Base-by-base conservation (phyloP, 2,797 vertebrate genomes). In the Psittacula derbiana region DNA sequence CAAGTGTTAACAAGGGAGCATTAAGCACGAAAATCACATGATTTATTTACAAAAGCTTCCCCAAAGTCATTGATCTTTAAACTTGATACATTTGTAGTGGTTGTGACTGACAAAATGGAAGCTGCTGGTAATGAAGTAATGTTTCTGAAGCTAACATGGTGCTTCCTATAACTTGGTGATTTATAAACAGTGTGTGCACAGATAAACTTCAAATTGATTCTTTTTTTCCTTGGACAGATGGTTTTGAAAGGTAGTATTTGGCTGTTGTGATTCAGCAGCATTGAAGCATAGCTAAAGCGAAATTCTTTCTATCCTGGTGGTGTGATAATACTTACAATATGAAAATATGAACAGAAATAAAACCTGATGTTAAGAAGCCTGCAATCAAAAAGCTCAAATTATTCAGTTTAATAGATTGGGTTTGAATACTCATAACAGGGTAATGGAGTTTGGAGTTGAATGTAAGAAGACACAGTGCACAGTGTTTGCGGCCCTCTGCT, bases 311-410 rank as follows among this genome's bases (percentile, higher is more conserved):
- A 44, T 79, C 66, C 66, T 79, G 60, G 21, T 55, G 43, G 23
- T 1, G 5, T 74, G 88, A 69, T 46, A 36, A 44, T 69, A 81
- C 55, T 85, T 72, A 47, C 36, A 79, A 62, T 33, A 76, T 40
- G 74, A 86, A 82, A 93, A 82, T 28, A 71, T 9, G 31, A 88
- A 52, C 60, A 76, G 62, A 90, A 94, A 86, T 58, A 87, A 92
- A 81, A 73, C 4, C 40, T 36, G 23, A 33, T 50, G 49, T 49
- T 65, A 50, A 70, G 88, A 79, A 82, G 8, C 3, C 53, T 90
- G 67, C 88, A 93, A 27, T 91, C 70, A 92, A 87, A 81, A 50
- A 86, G 7, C 12, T 66, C 25, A n/a, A 75, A 55, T 40, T 88
- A 87, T 71, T 96, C 88, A 71, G 19, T 14, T 69, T 80, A 72